Percentiles rank a stretch among this genome's conserved stretches.
These are phyloP conservation scores for Aegithalos caudatus DNA, from an alignment of 2,113 vertebrate genomes.

Conservation along the genomic window DNA sequence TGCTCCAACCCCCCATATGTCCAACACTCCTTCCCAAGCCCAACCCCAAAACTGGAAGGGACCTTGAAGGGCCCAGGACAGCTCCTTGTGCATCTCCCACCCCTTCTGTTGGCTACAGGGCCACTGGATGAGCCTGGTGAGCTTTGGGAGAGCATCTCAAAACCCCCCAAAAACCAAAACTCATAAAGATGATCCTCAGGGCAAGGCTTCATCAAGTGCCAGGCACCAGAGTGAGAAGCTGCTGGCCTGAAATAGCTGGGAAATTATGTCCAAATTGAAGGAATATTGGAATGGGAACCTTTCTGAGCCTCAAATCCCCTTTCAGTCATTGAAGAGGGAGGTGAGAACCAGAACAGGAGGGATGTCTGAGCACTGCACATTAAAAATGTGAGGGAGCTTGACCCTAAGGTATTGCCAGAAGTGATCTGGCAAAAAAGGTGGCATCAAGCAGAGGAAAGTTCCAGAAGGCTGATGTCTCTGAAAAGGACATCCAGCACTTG, in stretches of 20 bases:
- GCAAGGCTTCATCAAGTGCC: neutral
- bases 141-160: neutral
- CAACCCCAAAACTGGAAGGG: neutral
- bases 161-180: neutral
- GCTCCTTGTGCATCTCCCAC: neutral
- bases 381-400: neutral
- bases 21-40: neutral
- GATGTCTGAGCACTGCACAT: neutral
- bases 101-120: neutral
- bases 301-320: neutral
- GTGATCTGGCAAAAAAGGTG: neutral
- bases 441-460: neutral
- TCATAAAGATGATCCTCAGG: neutral
- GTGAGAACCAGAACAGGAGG: neutral
- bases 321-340: neutral
- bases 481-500: neutral
- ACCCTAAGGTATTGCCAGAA: neutral
- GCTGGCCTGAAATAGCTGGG: neutral
- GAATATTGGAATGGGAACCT: neutral
- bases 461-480: neutral
- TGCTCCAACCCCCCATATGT: neutral
- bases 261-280: neutral
- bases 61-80: neutral
- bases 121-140: neutral
- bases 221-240: neutral